phyloP scores from a whole-genome alignment of 2,797 vertebrate species.

The Chloroceryle amazona region DNA sequence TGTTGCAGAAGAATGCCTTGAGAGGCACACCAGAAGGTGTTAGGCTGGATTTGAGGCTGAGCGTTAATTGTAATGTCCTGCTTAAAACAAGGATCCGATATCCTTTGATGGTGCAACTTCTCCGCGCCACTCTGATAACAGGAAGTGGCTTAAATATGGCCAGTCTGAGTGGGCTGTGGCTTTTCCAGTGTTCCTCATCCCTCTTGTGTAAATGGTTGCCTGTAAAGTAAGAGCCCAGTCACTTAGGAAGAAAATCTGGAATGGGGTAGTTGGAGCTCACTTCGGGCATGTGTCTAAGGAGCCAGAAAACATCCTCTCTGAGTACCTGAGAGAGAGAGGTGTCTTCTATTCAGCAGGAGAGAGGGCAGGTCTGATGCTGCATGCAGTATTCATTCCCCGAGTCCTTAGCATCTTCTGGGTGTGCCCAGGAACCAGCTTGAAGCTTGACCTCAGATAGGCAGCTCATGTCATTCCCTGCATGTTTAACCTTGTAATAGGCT shows the following conservation, averaged over 20 bases:
- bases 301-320: neutral
- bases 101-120: neutral
- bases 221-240: neutral
- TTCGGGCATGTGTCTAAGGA: neutral
- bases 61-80: neutral
- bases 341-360: accelerated
- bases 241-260: neutral
- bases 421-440: neutral
- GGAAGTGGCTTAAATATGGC: neutral
- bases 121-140: neutral
- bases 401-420: neutral
- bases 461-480: conserved; percentile 36
- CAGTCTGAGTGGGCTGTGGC: accelerated
- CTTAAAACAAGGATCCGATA: neutral
- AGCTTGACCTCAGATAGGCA: conserved; percentile 9
- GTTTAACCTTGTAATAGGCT: conserved; percentile 53
- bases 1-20: neutral
- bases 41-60: neutral
- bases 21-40: neutral
- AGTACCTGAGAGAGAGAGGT: accelerated
- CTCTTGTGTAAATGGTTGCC: neutral
- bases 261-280: neutral
- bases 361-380: neutral
- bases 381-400: accelerated
- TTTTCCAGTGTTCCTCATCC: neutral